Conservation (phyloP, 2,797 vertebrate genomes). For the Florisuga fusca region DNA sequence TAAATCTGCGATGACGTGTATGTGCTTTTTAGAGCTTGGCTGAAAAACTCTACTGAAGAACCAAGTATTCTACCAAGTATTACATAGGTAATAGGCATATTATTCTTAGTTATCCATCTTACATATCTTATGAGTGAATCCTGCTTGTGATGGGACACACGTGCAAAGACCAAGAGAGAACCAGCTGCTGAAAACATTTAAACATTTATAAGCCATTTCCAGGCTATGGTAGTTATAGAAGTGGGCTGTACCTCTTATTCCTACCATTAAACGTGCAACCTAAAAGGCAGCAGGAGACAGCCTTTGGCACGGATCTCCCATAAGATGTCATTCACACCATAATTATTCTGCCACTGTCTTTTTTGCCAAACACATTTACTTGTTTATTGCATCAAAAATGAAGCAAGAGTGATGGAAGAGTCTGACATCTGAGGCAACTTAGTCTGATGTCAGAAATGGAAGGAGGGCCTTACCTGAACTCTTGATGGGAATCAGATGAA, state of each 20-base stretch:
- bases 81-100: neutral
- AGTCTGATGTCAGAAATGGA: neutral
- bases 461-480: neutral
- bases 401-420: neutral
- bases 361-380: neutral
- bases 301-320: neutral
- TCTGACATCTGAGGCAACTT: neutral
- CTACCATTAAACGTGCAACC: neutral
- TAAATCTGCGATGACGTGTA: too few species aligned
- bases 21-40: neutral
- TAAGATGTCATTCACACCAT: neutral
- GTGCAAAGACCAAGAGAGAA: neutral
- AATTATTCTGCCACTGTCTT: neutral
- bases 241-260: neutral
- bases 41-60: neutral
- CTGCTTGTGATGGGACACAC: rapidly evolving
- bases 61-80: neutral
- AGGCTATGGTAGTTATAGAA: neutral
- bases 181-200: neutral
- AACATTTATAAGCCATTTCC: neutral
- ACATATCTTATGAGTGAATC: neutral
- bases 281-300: neutral
- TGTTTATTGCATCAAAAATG: neutral
- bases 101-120: neutral
- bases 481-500: neutral